Base-by-base conservation (phyloP, 30 jellyfish, hydroid and myxozoan species). In the Aurelia sp. region DNA sequence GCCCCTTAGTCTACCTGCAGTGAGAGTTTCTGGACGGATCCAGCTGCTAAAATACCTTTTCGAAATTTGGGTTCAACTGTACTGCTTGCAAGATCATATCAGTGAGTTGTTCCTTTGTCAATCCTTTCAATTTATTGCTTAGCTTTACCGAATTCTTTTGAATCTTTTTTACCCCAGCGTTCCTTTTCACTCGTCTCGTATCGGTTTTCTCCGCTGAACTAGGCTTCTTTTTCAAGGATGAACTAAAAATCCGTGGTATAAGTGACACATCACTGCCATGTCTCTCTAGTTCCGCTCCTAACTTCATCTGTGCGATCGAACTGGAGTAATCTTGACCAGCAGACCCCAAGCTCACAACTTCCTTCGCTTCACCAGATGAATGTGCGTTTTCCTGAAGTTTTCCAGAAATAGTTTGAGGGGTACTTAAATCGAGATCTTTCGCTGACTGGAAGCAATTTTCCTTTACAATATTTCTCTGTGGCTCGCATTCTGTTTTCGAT, bases 31-130 rank as follows among this genome's bases (percentile, higher is more conserved):
- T 4, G 0, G 50, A 7, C 4, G 10, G 4, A 7, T 44, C 15
- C 55, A 44, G 19, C 1, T 10, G 8, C 35, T 2, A 18, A 53
- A 27, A 30, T 16, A 81, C 92, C 92, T 71, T 20, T 59, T 58
- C 86, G 2, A 82, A 22, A 48, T 71, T 44, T 10, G 76, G 76
- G 31, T 70, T 71, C 27, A 57, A 4, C 37, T 74, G 20, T 13
- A 65, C 63, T 33, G 60, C 82, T 17, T 71, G 80, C 73, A 82
- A n/a, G 52, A 82, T 57, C 50, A 82, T n/a, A 60, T 71, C 74
- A 13, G 79, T 19, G n/a, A 82, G 86, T 57, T 82, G 92, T 9
- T 82, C 81, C 23, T 71, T 82, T 31, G 86, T 62, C 47, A 82
- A 21, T 3, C 58, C 59, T 17, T 71, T 63, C 41, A 82, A 53